Percentiles rank a stretch among this genome's conserved stretches.
Evolutionary conservation across 1,140 invertebrate species (phyloP).

Genomic region (Pachyrhynchus sulphureomaculatus): DNA sequence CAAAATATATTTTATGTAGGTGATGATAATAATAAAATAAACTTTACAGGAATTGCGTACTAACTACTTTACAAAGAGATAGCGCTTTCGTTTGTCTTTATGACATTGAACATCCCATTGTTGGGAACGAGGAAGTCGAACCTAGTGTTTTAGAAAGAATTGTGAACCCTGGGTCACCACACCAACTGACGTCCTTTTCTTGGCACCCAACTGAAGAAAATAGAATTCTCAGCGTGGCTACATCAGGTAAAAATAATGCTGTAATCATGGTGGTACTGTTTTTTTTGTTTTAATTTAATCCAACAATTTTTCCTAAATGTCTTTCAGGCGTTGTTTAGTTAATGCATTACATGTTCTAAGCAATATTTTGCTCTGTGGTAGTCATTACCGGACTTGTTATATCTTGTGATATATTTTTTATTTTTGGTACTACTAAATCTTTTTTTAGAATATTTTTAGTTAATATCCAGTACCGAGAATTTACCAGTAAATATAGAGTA

Average conservation of each 20-base stretch:
- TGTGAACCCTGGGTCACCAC: constrained; percentile 58
- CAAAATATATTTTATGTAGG: too few species aligned
- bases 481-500: neutral
- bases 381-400: too few species aligned
- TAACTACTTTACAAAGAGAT: constrained; percentile 75
- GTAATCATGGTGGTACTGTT: too few species aligned
- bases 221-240: constrained; percentile 68
- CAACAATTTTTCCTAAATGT: too few species aligned
- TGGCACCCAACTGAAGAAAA: constrained; percentile 83
- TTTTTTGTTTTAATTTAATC: too few species aligned
- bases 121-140: constrained; percentile 70
- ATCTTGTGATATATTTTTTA: too few species aligned
- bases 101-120: constrained; percentile 76
- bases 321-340: too few species aligned
- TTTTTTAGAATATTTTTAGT: too few species aligned
- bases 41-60: constrained; percentile 65
- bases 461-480: too few species aligned
- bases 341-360: too few species aligned
- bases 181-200: constrained; percentile 69
- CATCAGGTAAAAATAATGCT: constrained; percentile 54
- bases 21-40: neutral
- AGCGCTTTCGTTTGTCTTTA: constrained; percentile 68
- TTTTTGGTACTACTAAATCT: too few species aligned
- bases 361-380: too few species aligned
- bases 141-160: constrained; percentile 74